Percentiles rank a stretch among this genome's conserved stretches.
phyloP scores from a whole-genome alignment of 2,888 invertebrate species.

The Rotaria magnacalcarata region DNA sequence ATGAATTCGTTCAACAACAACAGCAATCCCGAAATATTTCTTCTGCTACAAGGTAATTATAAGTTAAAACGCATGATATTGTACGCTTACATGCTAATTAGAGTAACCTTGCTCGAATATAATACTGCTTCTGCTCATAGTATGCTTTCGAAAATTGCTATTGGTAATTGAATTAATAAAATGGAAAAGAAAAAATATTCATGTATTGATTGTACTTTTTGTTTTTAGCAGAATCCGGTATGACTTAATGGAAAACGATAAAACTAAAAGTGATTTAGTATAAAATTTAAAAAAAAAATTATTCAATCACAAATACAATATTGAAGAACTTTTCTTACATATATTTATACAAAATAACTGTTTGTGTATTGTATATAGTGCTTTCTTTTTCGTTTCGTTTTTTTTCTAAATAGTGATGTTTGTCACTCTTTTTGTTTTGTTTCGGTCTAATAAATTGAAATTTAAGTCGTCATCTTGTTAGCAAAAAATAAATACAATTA shows the following conservation, averaged over 20 bases:
- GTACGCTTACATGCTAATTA: not conserved
- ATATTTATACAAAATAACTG: not conserved
- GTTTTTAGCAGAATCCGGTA: not conserved
- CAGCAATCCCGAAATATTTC: not conserved
- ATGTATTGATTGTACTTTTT: not conserved
- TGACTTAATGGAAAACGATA: not conserved
- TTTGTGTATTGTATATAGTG: not conserved
- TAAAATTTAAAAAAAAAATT: not conserved
- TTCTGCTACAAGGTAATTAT: not conserved
- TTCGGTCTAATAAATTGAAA: not conserved
- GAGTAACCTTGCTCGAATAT: constrained; percentile 31
- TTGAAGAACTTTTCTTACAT: not conserved
- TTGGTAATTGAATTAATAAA: not conserved
- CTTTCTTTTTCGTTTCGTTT: too few relatives aligned
- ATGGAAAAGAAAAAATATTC: not conserved
- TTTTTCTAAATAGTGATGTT: too few relatives aligned
- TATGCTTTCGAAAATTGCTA: constrained; percentile 9
- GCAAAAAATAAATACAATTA: not conserved
- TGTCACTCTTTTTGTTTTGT: too few relatives aligned
- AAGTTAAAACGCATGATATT: not conserved
- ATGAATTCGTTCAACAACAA: not conserved
- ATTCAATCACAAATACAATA: too few relatives aligned
- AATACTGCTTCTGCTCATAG: not conserved
- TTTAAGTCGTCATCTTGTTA: not conserved
- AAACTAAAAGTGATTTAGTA: not conserved